Conservation (phyloP, 2,113 vertebrate species). For the Melanerpes formicivorus region DNA sequence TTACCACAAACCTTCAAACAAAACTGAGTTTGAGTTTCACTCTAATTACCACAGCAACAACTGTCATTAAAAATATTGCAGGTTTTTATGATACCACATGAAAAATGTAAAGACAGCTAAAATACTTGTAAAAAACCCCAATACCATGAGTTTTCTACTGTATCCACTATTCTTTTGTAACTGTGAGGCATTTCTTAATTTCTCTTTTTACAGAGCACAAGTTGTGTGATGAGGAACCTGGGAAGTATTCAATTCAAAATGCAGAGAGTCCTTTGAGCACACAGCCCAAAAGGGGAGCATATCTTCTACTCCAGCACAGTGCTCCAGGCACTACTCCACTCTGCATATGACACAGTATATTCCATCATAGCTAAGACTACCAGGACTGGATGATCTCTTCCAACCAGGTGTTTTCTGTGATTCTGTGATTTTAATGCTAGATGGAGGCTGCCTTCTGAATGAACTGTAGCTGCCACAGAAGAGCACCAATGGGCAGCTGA, state of each 20-base stretch:
- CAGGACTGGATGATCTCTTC: too few relatives aligned
- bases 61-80: neutral
- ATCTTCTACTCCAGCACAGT: neutral
- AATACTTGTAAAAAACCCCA: neutral
- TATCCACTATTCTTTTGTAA: neutral
- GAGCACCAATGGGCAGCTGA: neutral
- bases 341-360: neutral
- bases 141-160: neutral
- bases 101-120: neutral
- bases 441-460: neutral
- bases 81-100: neutral
- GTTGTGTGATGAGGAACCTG: neutral
- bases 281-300: rapidly evolving
- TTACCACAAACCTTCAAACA: neutral
- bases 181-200: neutral
- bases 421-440: neutral
- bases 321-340: neutral
- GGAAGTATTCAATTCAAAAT: neutral
- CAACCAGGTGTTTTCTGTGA: neutral
- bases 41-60: neutral
- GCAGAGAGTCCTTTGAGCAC: neutral
- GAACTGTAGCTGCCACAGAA: neutral
- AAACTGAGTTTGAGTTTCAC: neutral
- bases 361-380: neutral
- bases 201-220: neutral